A percentile compares a stretch with the other conserved stretches of the same genome.
Evolutionary conservation across 2,113 vertebrate species (phyloP).

Genomic region (Chascanopsetta lugubris): DNA sequence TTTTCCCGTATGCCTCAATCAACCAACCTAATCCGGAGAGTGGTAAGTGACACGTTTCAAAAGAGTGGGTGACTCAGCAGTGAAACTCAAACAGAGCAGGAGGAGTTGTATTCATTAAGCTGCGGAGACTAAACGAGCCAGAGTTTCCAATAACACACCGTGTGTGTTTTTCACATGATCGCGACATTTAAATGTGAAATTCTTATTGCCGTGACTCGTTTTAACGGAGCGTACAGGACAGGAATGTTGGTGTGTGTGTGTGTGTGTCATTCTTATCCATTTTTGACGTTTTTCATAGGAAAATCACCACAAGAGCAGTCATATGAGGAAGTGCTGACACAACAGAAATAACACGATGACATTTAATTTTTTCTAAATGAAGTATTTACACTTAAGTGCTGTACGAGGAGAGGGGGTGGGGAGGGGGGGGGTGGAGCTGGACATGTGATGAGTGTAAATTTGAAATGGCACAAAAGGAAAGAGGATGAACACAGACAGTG

Average conservation of each 20-base stretch:
- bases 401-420: no score
- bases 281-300: neutral
- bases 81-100: slow-evolving; percentile 6
- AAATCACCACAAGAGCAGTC: slow-evolving; percentile 1
- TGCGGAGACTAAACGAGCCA: neutral
- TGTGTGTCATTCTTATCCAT: no score
- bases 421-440: neutral
- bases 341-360: slow-evolving; percentile 3
- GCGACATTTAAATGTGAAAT: slow-evolving; percentile 5
- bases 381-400: slow-evolving; percentile 23
- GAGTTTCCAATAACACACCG: neutral
- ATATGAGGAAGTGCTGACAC: slow-evolving; percentile 12
- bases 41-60: neutral
- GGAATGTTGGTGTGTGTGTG: slow-evolving; percentile 53
- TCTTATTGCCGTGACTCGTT: slow-evolving; percentile 13
- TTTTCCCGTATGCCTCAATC: slow-evolving; percentile 27
- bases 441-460: slow-evolving; percentile 17
- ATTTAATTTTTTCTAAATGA: slow-evolving; percentile 43
- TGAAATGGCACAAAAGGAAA: slow-evolving; percentile 13
- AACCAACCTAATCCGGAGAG: no score
- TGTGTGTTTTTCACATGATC: neutral
- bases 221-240: slow-evolving; percentile 17
- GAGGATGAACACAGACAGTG: slow-evolving; percentile 22
- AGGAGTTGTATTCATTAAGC: slow-evolving; percentile 8
- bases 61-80: slow-evolving; percentile 16